A percentile compares a stretch with the other conserved stretches of the same genome.
Conservation (phyloP, 1,140 invertebrate species). For the Megathymus violae region DNA sequence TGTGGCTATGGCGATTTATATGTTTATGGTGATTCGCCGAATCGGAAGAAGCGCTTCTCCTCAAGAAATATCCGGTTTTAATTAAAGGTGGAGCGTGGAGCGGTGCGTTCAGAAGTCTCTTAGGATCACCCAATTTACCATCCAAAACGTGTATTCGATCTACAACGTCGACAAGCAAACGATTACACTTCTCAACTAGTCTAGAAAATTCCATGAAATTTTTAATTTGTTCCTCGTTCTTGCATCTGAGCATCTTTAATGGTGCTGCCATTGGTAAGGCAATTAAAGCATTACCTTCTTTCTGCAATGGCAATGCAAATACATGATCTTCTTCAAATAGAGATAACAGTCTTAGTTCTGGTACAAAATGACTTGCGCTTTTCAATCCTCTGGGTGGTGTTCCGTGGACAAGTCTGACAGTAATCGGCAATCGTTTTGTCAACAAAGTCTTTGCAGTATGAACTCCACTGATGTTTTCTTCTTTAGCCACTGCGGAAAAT, state of each 20-base stretch:
- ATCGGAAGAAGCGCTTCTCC: constrained; percentile 90
- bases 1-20: constrained; percentile 77
- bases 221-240: constrained; percentile 92
- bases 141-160: constrained; percentile 93
- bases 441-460: constrained; percentile 94
- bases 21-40: constrained; percentile 85
- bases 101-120: constrained; percentile 80
- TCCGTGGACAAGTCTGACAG: constrained; percentile 95
- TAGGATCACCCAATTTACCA: constrained; percentile 89
- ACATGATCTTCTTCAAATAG: constrained; percentile 94
- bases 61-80: constrained; percentile 86
- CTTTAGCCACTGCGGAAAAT: constrained; percentile 95
- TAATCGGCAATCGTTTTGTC: constrained; percentile 94
- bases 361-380: constrained; percentile 91
- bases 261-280: constrained; percentile 93
- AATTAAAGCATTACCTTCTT: constrained; percentile 90
- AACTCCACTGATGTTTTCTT: constrained; percentile 96
- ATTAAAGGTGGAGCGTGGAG: constrained; percentile 80
- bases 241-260: constrained; percentile 92
- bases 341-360: constrained; percentile 92
- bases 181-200: constrained; percentile 91
- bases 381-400: constrained; percentile 91
- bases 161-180: constrained; percentile 91
- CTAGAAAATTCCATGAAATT: constrained; percentile 91
- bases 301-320: constrained; percentile 92